Percentiles rank a stretch among this genome's conserved stretches.
Conservation (phyloP, 2,888 invertebrate species). For the Morpho deidamia region DNA sequence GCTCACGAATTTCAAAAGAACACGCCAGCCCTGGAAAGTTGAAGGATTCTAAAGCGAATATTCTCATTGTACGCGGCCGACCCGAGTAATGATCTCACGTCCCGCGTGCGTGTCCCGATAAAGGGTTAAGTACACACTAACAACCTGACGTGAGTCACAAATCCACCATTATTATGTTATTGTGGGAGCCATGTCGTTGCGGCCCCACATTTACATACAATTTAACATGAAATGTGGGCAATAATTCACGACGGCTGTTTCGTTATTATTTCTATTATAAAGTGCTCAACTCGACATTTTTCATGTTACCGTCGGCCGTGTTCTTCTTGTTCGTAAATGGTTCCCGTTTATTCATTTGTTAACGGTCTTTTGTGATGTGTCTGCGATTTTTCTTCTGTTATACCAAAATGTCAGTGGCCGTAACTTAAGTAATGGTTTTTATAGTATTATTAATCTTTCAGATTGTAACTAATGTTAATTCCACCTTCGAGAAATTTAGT, state of each 20-base stretch:
- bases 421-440: too few species aligned
- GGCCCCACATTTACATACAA: conserved; percentile 74
- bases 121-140: conserved; percentile 78
- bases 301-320: conserved; percentile 59
- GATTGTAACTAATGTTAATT: too few species aligned
- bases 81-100: conserved; percentile 74
- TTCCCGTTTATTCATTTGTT: conserved; percentile 43
- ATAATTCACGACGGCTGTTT: conserved; percentile 69
- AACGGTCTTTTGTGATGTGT: conserved; percentile 35
- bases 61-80: conserved; percentile 52
- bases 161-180: conserved; percentile 78
- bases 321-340: conserved; percentile 40
- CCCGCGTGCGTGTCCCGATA: conserved; percentile 74
- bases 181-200: conserved; percentile 72
- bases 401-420: conserved; percentile 1
- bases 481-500: too few species aligned
- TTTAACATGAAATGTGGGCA: conserved; percentile 77
- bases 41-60: conserved; percentile 30
- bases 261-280: conserved; percentile 75
- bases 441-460: too few species aligned
- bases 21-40: conserved; percentile 27
- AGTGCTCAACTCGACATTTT: conserved; percentile 65
- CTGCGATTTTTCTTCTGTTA: conserved; percentile 6
- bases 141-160: conserved; percentile 77
- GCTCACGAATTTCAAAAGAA: conserved; percentile 40